Evolutionary conservation across 2,113 vertebrate genomes (phyloP).

Genomic region (Chlamydotis undulata): DNA sequence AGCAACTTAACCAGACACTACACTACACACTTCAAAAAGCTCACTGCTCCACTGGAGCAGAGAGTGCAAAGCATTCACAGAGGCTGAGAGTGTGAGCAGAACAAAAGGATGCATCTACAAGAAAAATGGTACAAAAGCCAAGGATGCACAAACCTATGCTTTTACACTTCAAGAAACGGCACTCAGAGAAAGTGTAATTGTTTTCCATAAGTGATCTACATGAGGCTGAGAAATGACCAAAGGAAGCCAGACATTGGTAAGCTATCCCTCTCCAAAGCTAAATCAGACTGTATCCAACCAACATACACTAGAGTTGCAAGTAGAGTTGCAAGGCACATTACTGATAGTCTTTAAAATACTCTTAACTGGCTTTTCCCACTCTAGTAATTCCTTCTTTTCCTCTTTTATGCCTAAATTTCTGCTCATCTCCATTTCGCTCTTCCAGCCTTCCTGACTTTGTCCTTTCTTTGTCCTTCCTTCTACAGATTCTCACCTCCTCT

Average conservation of each 20-base stretch:
- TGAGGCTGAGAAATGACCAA: not conserved
- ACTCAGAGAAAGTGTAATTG: not conserved
- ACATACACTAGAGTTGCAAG: not conserved
- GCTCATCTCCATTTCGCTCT: not conserved
- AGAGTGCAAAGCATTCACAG: slow-evolving; percentile 29
- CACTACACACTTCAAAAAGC: not conserved
- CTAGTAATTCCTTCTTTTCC: not conserved
- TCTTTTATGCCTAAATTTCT: not conserved
- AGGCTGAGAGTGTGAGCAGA: not conserved
- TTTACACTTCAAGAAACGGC: not conserved
- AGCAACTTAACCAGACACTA: slow-evolving; percentile 16
- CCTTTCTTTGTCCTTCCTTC: not conserved
- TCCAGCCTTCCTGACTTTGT: not conserved
- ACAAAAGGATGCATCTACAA: not conserved
- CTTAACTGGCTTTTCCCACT: not conserved
- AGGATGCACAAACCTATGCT: not conserved
- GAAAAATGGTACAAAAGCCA: slow-evolving; percentile 8
- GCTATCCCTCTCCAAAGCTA: not conserved
- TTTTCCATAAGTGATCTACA: not conserved
- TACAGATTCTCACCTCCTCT: not conserved
- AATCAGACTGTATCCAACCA: not conserved
- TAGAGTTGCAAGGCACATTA: not conserved
- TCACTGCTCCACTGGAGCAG: not conserved
- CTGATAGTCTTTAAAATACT: not conserved
- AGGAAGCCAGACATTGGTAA: not conserved